A percentile compares a stretch with the other conserved stretches of the same genome.
These are phyloP conservation scores for Sinocyclocheilus maitianheensis DNA, from an alignment of 2,113 vertebrate species.

Conservation along the genomic window DNA sequence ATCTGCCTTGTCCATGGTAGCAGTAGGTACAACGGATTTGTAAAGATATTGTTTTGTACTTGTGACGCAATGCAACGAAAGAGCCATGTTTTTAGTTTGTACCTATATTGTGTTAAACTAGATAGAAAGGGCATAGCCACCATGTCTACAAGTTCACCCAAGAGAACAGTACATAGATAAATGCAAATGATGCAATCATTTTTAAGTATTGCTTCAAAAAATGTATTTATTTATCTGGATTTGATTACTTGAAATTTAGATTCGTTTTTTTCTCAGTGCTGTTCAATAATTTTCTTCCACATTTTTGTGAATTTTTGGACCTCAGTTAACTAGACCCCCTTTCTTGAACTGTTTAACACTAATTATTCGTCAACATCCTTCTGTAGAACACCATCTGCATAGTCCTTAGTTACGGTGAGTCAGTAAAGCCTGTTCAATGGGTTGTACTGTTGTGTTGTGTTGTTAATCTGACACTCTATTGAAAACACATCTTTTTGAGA, in stretches of 20 bases:
- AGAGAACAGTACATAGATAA: slow-evolving; percentile 65
- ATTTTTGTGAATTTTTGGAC: slow-evolving; percentile 65
- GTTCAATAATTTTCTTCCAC: slow-evolving; percentile 64
- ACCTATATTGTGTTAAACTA: slow-evolving; percentile 59
- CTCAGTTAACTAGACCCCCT: slow-evolving; percentile 52
- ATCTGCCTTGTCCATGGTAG: slow-evolving; percentile 53
- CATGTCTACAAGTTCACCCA: slow-evolving; percentile 58
- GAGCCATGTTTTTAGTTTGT: slow-evolving; percentile 57
- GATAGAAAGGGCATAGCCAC: slow-evolving; percentile 59
- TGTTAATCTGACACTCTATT: background rate
- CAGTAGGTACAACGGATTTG: slow-evolving; percentile 41
- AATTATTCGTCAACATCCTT: background rate
- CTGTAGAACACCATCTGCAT: background rate
- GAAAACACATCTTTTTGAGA: background rate
- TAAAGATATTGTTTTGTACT: slow-evolving; percentile 40
- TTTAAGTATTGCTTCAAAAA: slow-evolving; percentile 70
- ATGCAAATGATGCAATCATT: slow-evolving; percentile 69
- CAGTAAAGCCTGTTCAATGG: background rate
- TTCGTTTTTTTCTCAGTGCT: slow-evolving; percentile 65
- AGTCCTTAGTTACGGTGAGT: background rate
- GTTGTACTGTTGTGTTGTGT: background rate
- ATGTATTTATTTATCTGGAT: slow-evolving; percentile 80
- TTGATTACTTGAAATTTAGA: slow-evolving; percentile 78
- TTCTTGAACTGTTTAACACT: background rate
- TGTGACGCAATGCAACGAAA: slow-evolving; percentile 50